A percentile compares a stretch with the other conserved stretches of the same genome.
Conservation (phyloP, 2,797 vertebrate genomes). For the Phaenicophaeus curvirostris region DNA sequence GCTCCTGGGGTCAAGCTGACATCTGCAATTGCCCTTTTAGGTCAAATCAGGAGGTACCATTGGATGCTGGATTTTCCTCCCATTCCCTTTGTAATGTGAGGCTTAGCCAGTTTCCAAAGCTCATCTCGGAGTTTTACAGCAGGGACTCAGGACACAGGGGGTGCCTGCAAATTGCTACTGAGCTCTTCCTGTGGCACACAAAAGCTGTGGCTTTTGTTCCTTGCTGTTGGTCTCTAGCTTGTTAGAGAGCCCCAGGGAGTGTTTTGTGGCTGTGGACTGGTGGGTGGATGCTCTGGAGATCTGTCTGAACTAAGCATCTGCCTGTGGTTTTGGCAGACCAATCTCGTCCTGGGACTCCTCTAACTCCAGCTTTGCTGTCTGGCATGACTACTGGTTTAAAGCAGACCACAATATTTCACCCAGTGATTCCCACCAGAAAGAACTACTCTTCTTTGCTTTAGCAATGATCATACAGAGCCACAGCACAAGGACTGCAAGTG, state of each 20-base stretch:
- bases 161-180: neutral
- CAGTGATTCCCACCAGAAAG: neutral
- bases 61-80: neutral
- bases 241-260: neutral
- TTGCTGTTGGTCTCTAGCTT: neutral
- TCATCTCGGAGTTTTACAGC: neutral
- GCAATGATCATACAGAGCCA: neutral
- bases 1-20: neutral
- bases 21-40: neutral
- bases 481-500: neutral
- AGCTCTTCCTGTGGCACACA: neutral
- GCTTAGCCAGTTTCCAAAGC: neutral
- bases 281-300: neutral
- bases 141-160: neutral
- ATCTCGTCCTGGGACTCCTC: neutral
- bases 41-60: neutral
- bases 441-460: neutral
- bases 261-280: neutral
- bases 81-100: neutral
- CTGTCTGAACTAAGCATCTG: neutral
- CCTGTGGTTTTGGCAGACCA: neutral
- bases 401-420: neutral
- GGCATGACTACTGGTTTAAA: neutral
- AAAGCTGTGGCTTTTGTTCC: slow-evolving; percentile 34
- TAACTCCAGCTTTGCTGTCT: neutral